Evolutionary conservation across 2,888 invertebrate genomes (phyloP).

Genomic region (Cephus sareptanus): DNA sequence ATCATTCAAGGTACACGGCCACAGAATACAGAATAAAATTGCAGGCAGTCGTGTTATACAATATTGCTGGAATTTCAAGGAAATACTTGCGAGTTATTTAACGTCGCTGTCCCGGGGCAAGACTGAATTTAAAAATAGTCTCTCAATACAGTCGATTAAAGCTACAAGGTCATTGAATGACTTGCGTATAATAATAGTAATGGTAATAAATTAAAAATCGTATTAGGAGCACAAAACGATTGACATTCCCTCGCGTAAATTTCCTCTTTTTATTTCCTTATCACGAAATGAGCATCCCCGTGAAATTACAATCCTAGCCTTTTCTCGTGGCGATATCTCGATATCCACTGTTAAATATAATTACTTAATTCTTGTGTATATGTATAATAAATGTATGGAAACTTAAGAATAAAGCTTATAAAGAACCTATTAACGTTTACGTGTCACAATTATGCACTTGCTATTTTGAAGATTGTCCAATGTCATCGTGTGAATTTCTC

Average conservation of each 20-base stretch:
- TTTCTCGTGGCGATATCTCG: constrained; percentile 37
- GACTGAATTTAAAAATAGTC: not conserved
- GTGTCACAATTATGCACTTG: not conserved
- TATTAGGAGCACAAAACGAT: not conserved
- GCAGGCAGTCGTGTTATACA: not conserved
- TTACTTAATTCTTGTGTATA: constrained; percentile 42
- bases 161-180: not conserved
- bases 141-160: not conserved
- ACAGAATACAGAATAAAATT: not conserved
- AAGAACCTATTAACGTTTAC: constrained; percentile 32
- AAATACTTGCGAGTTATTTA: not conserved
- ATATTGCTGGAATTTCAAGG: not conserved
- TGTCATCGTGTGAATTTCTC: not conserved
- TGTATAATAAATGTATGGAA: constrained; percentile 53
- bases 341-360: constrained; percentile 33
- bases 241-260: constrained; percentile 16
- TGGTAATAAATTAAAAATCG: not conserved
- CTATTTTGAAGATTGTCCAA: not conserved
- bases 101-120: not conserved
- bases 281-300: constrained; percentile 30
- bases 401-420: constrained; percentile 50
- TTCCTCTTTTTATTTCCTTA: constrained; percentile 27
- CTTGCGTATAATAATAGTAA: not conserved
- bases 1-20: not conserved
- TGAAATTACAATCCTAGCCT: constrained; percentile 42